phyloP scores from a whole-genome alignment of 2,113 vertebrate species.

The Lota lota region DNA sequence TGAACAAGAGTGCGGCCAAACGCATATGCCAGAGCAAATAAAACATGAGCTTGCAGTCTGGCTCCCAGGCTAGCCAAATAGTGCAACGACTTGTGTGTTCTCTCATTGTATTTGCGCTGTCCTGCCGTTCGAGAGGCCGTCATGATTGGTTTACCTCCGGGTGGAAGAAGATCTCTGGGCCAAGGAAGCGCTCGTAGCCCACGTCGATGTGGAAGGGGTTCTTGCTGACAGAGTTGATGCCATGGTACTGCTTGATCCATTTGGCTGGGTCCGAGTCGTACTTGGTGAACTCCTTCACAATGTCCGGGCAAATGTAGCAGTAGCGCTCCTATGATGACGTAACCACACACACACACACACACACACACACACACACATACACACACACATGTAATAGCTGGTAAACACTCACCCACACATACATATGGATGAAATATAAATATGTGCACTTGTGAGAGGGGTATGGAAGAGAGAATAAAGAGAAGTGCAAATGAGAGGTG shows the following conservation, averaged over 20 bases:
- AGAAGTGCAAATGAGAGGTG: too few species aligned
- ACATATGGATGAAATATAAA: background rate
- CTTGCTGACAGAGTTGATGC: constrained; percentile 84
- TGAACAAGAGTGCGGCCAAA: too few species aligned
- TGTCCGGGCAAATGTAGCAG: constrained; percentile 91
- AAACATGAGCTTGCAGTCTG: too few species aligned
- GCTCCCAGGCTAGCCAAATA: too few species aligned
- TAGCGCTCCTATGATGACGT: constrained; percentile 77
- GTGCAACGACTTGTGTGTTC: too few species aligned
- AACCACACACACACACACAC: background rate
- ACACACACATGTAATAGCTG: background rate
- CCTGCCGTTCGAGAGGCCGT: background rate
- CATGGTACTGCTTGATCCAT: constrained; percentile 90
- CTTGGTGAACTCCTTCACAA: constrained; percentile 92
- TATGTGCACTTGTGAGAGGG: too few species aligned
- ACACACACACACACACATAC: background rate
- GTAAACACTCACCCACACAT: background rate
- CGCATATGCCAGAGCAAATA: too few species aligned
- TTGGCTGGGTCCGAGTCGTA: constrained; percentile 87
- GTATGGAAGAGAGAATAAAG: too few species aligned
- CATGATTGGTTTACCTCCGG: constrained; percentile 76
- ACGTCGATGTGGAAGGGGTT: constrained; percentile 88
- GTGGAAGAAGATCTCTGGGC: constrained; percentile 92
- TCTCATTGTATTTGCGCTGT: too few species aligned
- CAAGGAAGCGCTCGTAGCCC: constrained; percentile 89